Conservation (phyloP, 2,888 invertebrate species). For the Empis livida region DNA sequence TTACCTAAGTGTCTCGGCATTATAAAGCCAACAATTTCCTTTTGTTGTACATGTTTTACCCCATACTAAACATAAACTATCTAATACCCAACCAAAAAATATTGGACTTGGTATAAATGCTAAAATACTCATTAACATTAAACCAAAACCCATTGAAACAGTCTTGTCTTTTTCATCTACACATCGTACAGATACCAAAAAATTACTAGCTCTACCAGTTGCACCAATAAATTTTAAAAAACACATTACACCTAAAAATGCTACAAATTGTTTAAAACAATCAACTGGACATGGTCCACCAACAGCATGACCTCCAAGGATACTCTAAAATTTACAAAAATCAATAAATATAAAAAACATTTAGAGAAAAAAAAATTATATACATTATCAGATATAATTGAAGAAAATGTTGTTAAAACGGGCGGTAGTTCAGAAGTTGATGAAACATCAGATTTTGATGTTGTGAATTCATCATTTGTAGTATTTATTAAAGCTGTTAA, state of each 20-base stretch:
- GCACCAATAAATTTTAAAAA: conserved; percentile 45
- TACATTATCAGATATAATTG: conserved; percentile 1
- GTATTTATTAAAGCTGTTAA: background rate
- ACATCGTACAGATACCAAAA: conserved; percentile 48
- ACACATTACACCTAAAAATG: conserved; percentile 43
- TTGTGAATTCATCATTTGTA: background rate
- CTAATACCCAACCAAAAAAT: conserved; percentile 56
- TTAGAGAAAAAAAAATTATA: too few species aligned
- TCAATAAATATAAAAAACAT: too few species aligned
- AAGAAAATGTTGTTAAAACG: background rate
- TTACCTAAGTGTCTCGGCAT: conserved; percentile 44
- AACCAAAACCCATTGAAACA: conserved; percentile 55
- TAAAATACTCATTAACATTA: conserved; percentile 54
- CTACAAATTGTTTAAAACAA: conserved; percentile 42
- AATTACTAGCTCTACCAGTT: conserved; percentile 49
- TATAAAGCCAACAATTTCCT: conserved; percentile 64
- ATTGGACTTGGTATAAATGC: conserved; percentile 67
- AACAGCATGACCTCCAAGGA: conserved; percentile 34
- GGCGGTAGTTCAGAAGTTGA: background rate
- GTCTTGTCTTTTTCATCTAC: conserved; percentile 61
- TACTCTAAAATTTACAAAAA: conserved; percentile 11
- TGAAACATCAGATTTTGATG: background rate
- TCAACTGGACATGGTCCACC: conserved; percentile 45
- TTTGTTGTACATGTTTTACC: conserved; percentile 55
- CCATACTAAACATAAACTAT: conserved; percentile 53